Conservation (phyloP, 2,113 vertebrate species). For the Nerophis ophidion region DNA sequence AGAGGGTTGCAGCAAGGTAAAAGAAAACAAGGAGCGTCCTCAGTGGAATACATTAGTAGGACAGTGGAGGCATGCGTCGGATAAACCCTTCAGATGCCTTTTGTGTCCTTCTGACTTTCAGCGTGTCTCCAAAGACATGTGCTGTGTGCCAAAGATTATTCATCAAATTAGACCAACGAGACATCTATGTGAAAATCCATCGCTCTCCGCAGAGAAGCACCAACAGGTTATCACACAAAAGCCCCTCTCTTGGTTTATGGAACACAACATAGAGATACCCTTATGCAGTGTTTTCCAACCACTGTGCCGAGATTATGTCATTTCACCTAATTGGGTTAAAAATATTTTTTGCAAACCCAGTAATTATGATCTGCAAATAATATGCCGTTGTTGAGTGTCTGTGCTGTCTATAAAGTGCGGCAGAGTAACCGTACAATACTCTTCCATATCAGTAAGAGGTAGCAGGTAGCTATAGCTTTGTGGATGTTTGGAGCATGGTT, state of each 20-base stretch:
- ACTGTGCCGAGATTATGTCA: too few species aligned
- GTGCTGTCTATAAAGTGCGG: too few species aligned
- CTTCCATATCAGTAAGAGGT: too few species aligned
- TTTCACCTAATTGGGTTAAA: too few species aligned
- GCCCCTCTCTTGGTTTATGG: constrained; percentile 55
- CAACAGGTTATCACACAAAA: constrained; percentile 69
- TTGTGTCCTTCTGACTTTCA: constrained; percentile 71
- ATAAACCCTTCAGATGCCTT: constrained; percentile 69
- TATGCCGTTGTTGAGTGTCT: too few species aligned
- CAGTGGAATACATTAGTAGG: constrained; percentile 59
- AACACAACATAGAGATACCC: constrained; percentile 24
- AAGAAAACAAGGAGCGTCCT: constrained; percentile 50
- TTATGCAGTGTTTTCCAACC: background rate
- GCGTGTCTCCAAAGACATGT: constrained; percentile 66
- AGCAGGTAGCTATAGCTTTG: too few species aligned
- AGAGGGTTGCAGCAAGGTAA: constrained; percentile 28
- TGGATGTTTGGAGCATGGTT: too few species aligned
- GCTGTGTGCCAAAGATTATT: constrained; percentile 68
- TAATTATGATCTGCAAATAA: too few species aligned
- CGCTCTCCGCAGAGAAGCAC: constrained; percentile 50
- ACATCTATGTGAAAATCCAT: constrained; percentile 61
- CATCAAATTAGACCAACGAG: constrained; percentile 70
- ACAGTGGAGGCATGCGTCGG: constrained; percentile 51
- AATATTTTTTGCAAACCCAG: too few species aligned
- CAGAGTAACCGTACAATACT: too few species aligned